Evolutionary conservation across 2,113 vertebrate species (phyloP).

Genomic region (Mirza zaza): DNA sequence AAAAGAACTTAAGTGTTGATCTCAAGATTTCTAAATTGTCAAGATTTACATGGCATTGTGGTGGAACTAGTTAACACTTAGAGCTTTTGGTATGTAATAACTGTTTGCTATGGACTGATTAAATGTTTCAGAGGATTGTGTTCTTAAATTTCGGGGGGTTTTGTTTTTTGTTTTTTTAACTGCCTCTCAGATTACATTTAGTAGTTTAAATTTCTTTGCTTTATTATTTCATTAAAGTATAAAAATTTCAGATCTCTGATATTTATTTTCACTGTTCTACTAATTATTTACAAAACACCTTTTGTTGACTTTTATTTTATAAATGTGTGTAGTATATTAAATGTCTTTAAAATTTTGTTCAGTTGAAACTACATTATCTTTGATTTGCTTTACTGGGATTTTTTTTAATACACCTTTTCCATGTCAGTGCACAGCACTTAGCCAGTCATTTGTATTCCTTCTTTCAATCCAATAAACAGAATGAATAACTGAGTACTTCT

Average conservation of each 20-base stretch:
- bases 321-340: slow-evolving; percentile 88
- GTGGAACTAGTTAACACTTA: slow-evolving; percentile 89
- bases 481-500: slow-evolving; percentile 83
- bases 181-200: slow-evolving; percentile 90
- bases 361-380: slow-evolving; percentile 83
- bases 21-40: slow-evolving; percentile 88
- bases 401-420: slow-evolving; percentile 83
- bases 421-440: slow-evolving; percentile 87
- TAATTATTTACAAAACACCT: slow-evolving; percentile 88
- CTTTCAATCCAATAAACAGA: slow-evolving; percentile 90
- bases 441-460: slow-evolving; percentile 88
- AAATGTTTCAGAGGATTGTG: slow-evolving; percentile 94
- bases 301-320: slow-evolving; percentile 87
- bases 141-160: slow-evolving; percentile 92
- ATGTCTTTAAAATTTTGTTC: slow-evolving; percentile 82
- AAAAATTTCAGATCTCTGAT: slow-evolving; percentile 92
- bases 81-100: slow-evolving; percentile 90
- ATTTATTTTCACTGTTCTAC: slow-evolving; percentile 91
- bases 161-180: slow-evolving; percentile 87
- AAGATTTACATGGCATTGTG: slow-evolving; percentile 88
- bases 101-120: slow-evolving; percentile 90
- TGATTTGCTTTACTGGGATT: slow-evolving; percentile 84
- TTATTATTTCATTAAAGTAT: slow-evolving; percentile 98
- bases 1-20: slow-evolving; percentile 83
- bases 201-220: slow-evolving; percentile 91